phyloP scores from a whole-genome alignment of 2,888 invertebrate genomes.

The Apotomis betuletana region DNA sequence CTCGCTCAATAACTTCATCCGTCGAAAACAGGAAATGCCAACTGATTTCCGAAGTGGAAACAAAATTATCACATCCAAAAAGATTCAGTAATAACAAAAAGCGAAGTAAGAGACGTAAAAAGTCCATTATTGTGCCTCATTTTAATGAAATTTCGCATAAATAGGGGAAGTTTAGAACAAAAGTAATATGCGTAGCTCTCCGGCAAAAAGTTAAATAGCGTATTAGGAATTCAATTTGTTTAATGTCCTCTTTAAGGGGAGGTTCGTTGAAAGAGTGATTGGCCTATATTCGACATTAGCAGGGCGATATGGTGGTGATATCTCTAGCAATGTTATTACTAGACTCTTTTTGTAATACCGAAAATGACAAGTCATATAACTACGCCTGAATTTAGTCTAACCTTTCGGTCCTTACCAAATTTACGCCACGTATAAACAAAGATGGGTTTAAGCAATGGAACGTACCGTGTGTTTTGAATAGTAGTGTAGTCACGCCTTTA shows the following conservation, averaged over 20 bases:
- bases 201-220: constrained; percentile 75
- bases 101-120: constrained; percentile 51
- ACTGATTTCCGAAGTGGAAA: constrained; percentile 45
- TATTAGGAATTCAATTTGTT: constrained; percentile 76
- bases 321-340: too few relatives aligned
- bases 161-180: constrained; percentile 73
- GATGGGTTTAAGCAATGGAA: too few relatives aligned
- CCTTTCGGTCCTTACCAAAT: too few relatives aligned
- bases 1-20: not conserved
- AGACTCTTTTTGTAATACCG: too few relatives aligned
- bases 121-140: constrained; percentile 56
- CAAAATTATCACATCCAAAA: constrained; percentile 62
- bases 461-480: too few relatives aligned
- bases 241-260: constrained; percentile 60
- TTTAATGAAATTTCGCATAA: constrained; percentile 69
- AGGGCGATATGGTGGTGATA: not conserved
- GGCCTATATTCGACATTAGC: not conserved
- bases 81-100: constrained; percentile 52
- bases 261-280: not conserved
- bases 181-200: constrained; percentile 69
- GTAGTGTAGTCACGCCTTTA: too few relatives aligned
- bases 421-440: too few relatives aligned
- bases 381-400: too few relatives aligned
- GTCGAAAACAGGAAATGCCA: constrained; percentile 1
- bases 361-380: too few relatives aligned